Percentiles rank a stretch among this genome's conserved stretches.
These are phyloP conservation scores for Selene dorsalis DNA, from an alignment of 2,797 vertebrate species.

Conservation along the genomic window DNA sequence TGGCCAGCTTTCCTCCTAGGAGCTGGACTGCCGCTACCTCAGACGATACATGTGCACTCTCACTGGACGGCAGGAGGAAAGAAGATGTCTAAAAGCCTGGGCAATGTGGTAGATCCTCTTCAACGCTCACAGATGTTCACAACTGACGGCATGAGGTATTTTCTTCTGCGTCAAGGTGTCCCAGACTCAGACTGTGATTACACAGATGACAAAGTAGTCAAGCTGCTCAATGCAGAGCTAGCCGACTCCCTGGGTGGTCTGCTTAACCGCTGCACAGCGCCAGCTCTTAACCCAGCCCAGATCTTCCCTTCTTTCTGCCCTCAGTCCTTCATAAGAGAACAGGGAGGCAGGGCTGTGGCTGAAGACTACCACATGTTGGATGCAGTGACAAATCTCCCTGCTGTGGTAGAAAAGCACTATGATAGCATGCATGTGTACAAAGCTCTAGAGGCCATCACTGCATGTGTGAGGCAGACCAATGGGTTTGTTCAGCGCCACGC, in stretches of 20 bases:
- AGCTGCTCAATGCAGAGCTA: constrained; percentile 91
- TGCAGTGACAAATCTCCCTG: constrained; percentile 82
- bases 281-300: constrained; percentile 89
- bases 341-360: constrained; percentile 64
- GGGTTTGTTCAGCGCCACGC: constrained; percentile 92
- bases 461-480: constrained; percentile 90
- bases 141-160: constrained; percentile 93
- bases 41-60: constrained; percentile 90
- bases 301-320: constrained; percentile 87
- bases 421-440: constrained; percentile 90
- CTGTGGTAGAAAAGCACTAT: constrained; percentile 83
- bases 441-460: constrained; percentile 89
- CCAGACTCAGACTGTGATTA: constrained; percentile 94
- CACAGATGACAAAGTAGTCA: constrained; percentile 88
- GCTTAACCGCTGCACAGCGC: constrained; percentile 90
- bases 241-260: constrained; percentile 91
- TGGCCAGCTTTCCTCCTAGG: constrained; percentile 96
- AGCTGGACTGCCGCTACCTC: constrained; percentile 87
- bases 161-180: constrained; percentile 93
- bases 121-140: constrained; percentile 84
- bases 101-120: constrained; percentile 91
- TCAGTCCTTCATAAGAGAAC: constrained; percentile 79
- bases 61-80: constrained; percentile 94
- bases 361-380: constrained; percentile 89
- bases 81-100: constrained; percentile 98